phyloP scores from a whole-genome alignment of 2,113 vertebrate species.

The Podocnemis expansa region DNA sequence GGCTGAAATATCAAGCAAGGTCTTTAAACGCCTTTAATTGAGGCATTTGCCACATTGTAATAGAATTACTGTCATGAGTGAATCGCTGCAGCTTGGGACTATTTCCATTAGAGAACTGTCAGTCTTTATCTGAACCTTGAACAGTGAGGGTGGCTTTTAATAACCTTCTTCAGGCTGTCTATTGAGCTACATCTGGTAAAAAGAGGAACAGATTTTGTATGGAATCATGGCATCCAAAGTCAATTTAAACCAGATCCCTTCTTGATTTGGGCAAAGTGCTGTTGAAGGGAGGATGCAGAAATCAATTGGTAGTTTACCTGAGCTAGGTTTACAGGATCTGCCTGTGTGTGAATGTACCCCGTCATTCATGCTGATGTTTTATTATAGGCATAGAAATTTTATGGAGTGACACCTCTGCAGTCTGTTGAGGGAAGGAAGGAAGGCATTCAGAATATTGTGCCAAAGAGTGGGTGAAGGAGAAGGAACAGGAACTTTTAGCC shows the following conservation, averaged over 20 bases:
- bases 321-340: not conserved
- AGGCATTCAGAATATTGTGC: not conserved
- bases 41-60: not conserved
- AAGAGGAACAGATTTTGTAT: too few relatives aligned
- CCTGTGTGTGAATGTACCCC: not conserved
- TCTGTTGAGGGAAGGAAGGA: not conserved
- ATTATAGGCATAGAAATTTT: not conserved
- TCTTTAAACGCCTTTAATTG: not conserved
- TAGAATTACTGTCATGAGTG: not conserved
- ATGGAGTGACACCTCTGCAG: not conserved
- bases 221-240: too few relatives aligned
- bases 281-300: too few relatives aligned
- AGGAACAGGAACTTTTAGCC: not conserved
- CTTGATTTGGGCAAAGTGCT: too few relatives aligned
- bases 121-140: not conserved
- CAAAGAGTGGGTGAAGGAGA: not conserved
- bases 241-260: too few relatives aligned
- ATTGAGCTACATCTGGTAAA: not conserved
- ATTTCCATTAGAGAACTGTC: not conserved
- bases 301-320: not conserved
- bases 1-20: not conserved
- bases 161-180: not conserved
- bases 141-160: not conserved
- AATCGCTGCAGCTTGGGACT: not conserved
- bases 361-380: not conserved